Evolutionary conservation across 2,797 vertebrate genomes (phyloP).

Genomic region (Liasis olivaceus): DNA sequence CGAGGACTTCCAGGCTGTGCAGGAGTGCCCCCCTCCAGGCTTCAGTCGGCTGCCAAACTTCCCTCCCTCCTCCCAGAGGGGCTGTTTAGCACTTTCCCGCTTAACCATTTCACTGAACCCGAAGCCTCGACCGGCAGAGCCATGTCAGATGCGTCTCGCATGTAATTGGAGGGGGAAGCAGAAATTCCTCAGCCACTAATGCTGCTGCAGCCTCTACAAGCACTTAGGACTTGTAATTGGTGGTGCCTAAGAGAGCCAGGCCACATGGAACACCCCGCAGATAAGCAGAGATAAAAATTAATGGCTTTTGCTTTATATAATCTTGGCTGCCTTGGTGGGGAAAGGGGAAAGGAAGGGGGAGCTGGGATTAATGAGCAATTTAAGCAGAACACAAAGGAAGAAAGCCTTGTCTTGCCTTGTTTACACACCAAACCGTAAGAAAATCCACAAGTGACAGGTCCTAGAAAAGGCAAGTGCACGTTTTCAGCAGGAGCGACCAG

Average conservation of each 20-base stretch:
- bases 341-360: constrained; percentile 54
- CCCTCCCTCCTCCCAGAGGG: constrained; percentile 79
- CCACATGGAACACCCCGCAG: constrained; percentile 85
- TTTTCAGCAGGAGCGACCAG: constrained; percentile 78
- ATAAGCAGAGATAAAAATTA: constrained; percentile 88
- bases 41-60: constrained; percentile 77
- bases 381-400: constrained; percentile 80
- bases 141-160: constrained; percentile 80
- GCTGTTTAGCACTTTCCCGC: constrained; percentile 79
- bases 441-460: constrained; percentile 78
- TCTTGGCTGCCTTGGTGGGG: constrained; percentile 74
- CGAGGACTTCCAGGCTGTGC: constrained; percentile 42
- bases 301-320: constrained; percentile 88
- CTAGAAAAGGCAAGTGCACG: constrained; percentile 76
- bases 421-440: constrained; percentile 80
- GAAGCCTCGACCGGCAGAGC: constrained; percentile 81
- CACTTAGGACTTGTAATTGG: constrained; percentile 87
- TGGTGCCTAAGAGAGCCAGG: constrained; percentile 84
- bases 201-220: constrained; percentile 82
- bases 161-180: constrained; percentile 79
- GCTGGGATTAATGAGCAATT: constrained; percentile 78
- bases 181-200: constrained; percentile 81
- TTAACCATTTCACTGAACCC: constrained; percentile 84
- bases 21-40: constrained; percentile 41
- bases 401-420: constrained; percentile 80